Conservation (phyloP, 2,888 invertebrate species). For the Alcis repandata region DNA sequence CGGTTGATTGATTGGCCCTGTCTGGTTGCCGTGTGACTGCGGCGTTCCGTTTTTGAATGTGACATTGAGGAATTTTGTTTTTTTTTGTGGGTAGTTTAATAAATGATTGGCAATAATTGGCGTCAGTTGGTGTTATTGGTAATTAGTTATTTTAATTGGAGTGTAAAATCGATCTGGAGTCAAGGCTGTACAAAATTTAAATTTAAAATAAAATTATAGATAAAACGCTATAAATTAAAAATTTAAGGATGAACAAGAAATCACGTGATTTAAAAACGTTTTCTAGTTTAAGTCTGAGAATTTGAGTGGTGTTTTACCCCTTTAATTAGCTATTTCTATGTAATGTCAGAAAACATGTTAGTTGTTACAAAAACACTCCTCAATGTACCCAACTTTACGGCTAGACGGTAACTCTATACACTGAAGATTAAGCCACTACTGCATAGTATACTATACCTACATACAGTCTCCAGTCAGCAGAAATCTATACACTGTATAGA, state of each 20-base stretch:
- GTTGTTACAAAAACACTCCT: too few relatives aligned
- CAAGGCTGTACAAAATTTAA: not conserved
- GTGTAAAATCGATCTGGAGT: conserved; percentile 5
- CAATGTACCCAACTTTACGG: too few relatives aligned
- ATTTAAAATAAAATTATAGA: not conserved
- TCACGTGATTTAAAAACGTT: too few relatives aligned
- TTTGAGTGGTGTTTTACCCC: too few relatives aligned
- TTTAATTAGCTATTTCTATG: too few relatives aligned
- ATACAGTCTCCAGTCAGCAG: too few relatives aligned
- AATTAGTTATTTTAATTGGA: conserved; percentile 21
- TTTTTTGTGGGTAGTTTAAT: conserved; percentile 32
- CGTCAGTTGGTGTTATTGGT: conserved; percentile 10
- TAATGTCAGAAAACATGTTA: too few relatives aligned
- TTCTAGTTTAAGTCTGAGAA: not conserved
- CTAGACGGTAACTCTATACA: too few relatives aligned
- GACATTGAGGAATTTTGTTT: conserved; percentile 37
- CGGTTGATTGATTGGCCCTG: conserved; percentile 62
- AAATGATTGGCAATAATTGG: conserved; percentile 32
- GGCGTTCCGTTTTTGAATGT: conserved; percentile 43
- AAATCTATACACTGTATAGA: too few relatives aligned
- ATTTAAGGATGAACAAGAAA: too few relatives aligned
- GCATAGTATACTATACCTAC: too few relatives aligned
- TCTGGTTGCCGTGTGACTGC: conserved; percentile 30
- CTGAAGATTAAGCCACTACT: too few relatives aligned
- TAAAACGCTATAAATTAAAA: not conserved